Evolutionary conservation across 1,140 invertebrate genomes (phyloP), one percentile per base, ranked within the genome.

Genomic region (Drosophila littoralis): DNA sequence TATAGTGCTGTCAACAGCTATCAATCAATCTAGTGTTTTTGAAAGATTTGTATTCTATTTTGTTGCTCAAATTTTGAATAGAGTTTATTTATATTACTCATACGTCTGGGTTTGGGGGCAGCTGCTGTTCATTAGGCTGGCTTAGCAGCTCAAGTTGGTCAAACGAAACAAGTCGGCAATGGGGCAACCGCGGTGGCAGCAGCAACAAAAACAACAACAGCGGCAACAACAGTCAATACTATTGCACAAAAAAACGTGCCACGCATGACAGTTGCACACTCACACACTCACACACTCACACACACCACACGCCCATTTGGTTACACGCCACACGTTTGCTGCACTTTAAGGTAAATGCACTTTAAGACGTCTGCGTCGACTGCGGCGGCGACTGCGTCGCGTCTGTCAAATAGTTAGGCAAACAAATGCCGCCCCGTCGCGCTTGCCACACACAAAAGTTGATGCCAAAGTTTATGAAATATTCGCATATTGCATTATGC

Each of bases 261-360:
- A 83, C 83, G 83, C 83, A 86, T 83, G 67, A 42, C 72, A 58
- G 45, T 51, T 67, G 78, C 67, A 65, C 51, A 58, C 38, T 58
- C 46, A 61, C 54, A 64, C 59, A 84, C 66, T 69, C 67, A 76
- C 72, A 79, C 64, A 61, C 17, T 28, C 10, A 40, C 35, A 54
- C 22, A 36, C 8, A 33, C 42, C 17, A 54, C 55, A 50, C 61
- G 64, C 50, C 75, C 60, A 70, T 67, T 51, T 70, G 33, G 22
- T 63, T 63, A 45, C 52, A 72, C 32, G 45, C 48, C 71, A 48
- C 65, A 61, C 43, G 54, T 76, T 69, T 60, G 66, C 65, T 85
- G 81, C 81, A 86, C 65, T 79, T 57, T 58, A 81, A 86, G 83
- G 83, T 86, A 86, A 86, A 86, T 86, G 83, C 83, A 86, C 83